Base-by-base conservation (phyloP, 2,113 vertebrate species). In the Micromys minutus region DNA sequence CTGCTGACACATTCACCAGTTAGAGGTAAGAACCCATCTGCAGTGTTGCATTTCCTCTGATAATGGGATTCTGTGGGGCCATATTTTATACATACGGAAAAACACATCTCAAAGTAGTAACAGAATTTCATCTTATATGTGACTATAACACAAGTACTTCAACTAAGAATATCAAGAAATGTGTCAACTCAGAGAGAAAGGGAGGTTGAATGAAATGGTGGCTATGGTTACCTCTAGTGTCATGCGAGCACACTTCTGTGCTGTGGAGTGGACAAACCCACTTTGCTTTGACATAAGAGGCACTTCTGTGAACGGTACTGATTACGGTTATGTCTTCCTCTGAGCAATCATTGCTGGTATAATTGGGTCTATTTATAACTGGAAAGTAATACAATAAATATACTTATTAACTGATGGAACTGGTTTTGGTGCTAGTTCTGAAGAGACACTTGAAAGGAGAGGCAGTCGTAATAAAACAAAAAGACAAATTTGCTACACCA, bases 11-110 rank as follows among this genome's bases (percentile, higher is more conserved):
- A 89, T 69, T 80, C 72, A 80, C 93, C 79, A 89, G 90, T 80
- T 87, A 94, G 71, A 89, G 72, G 39, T 74, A 72, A 31, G n/a
- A 87, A 39, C 34, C 19, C 1, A 61, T 22, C n/a, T 34, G 21
- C 55, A 86, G 65, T 34, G 79, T 79, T 90, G 71, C 29, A 47
- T 80, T 90, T 88, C 50, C 69, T 96, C 91, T 93, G 92, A 87
- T 79, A 45, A 87, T 93, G 36, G 39, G 34, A 81, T 83, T 80
- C 88, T 74, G 7, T 4, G 6, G 65, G 21, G 71, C 76, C 39
- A 71, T 69, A 90, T 80, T 91, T 93, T 75, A 65, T 42, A 45
- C 59, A 34, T 63, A 59, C 55, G 26, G 16, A 15, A 57, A 91
- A 93, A 42, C 8, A 17, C 34, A 39, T 84, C 89, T 91, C 69